phyloP scores from a whole-genome alignment of 2,113 vertebrate species.

The Urocolius indicus region DNA sequence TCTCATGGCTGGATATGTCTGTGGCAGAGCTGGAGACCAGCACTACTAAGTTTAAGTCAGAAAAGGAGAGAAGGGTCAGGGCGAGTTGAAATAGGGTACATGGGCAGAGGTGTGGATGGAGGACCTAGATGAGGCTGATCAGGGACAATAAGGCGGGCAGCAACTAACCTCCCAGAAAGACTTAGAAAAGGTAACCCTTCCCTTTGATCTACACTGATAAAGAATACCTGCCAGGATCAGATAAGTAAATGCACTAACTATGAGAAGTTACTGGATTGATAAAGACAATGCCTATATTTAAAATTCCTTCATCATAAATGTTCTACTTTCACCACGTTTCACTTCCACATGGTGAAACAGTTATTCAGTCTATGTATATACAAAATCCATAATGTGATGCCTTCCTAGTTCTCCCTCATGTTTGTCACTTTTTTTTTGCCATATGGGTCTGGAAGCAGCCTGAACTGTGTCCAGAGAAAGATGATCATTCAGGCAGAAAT shows the following conservation, averaged over 20 bases:
- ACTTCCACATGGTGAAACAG: not conserved
- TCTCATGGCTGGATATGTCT: not conserved
- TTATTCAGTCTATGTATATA: not conserved
- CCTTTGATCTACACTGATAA: not conserved
- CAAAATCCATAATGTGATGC: not conserved
- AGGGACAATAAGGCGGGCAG: not conserved
- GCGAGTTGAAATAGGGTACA: not conserved
- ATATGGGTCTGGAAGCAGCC: not conserved
- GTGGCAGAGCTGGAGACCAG: not conserved
- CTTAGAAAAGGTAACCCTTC: not conserved
- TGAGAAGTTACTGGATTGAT: not conserved
- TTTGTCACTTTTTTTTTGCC: not conserved
- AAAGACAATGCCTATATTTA: not conserved
- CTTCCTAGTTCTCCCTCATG: not conserved
- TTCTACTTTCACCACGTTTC: not conserved
- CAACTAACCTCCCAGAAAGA: not conserved
- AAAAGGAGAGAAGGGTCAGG: not conserved
- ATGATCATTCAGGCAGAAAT: conserved; percentile 31
- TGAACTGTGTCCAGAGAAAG: not conserved
- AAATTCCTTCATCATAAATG: not conserved
- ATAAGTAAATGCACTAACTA: not conserved
- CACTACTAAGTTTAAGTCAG: not conserved
- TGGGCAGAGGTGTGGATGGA: not conserved
- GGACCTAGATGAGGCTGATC: not conserved
- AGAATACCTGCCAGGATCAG: not conserved